Evolutionary conservation across 2,888 invertebrate genomes (phyloP), one percentile per base, ranked within the genome.

Genomic region (Aspidiotus destructor): DNA sequence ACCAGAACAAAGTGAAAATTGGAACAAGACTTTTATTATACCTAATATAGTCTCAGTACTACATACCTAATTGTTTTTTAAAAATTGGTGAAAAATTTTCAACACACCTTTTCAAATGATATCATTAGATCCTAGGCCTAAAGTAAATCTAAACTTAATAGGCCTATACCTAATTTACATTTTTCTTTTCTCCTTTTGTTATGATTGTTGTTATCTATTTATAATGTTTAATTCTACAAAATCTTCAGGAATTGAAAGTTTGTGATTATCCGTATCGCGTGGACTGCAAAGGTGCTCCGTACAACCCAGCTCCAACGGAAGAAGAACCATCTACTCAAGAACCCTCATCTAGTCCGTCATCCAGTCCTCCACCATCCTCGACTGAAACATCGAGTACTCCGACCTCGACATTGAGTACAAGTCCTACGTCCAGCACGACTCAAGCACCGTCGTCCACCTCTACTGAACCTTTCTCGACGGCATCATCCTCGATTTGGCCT

Each of bases 191-290:
- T n/a, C n/a, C n/a, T n/a, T n/a, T n/a, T n/a, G n/a, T 28, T 28
- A 28, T 1, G 5, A 28, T 28, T 28, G 28, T 28, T 28, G 5
- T 28, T 5, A 28, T 28, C 28, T 28, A 28, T 28, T 28, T 28
- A 28, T 28, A 28, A 28, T 5, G 28, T 16, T 16, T 16, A 1
- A 16, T 55, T 55, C 7, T 17, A 57, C 13, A 68, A 53, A 13
- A 44, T 15, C 80, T 81, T 70, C 77, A 86, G 85, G 77, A 78
- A 62, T 76, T 84, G 7, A 84, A 84, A 42, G 81, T 86, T 16
- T 86, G 86, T 72, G 86, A 86, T 75, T 86, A 84, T 73, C 79
- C 80, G 0, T 77, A 81, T 60, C 79, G 81, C 68, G 85, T 86
- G 0, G 81, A 84, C 74, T 86, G 86, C 73, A 77, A 76, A 71